phyloP scores from a whole-genome alignment of 2,113 vertebrate species.

The Grammomys surdaster region DNA sequence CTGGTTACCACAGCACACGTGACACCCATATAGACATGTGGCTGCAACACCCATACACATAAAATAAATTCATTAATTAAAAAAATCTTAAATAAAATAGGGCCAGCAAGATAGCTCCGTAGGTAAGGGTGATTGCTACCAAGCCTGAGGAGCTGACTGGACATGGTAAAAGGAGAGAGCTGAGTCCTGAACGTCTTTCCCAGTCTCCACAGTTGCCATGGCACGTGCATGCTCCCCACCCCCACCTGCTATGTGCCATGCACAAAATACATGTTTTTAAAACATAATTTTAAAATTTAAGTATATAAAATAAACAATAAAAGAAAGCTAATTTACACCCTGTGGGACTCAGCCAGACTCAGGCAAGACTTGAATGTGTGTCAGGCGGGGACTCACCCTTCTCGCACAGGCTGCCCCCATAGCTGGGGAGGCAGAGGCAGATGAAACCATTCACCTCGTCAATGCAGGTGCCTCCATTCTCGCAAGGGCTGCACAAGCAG shows the following conservation, averaged over 20 bases:
- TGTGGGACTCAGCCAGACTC: neutral
- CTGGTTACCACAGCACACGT: too few relatives aligned
- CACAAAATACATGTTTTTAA: neutral
- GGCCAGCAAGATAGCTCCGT: neutral
- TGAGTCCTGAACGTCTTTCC: neutral
- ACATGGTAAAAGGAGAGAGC: too few relatives aligned
- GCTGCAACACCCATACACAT: neutral
- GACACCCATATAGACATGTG: too few relatives aligned
- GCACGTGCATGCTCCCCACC: neutral
- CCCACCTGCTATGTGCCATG: neutral
- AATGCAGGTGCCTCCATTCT: slow-evolving; percentile 97
- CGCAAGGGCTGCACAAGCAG: slow-evolving; percentile 90
- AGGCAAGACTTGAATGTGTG: neutral
- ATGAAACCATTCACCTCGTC: slow-evolving; percentile 95
- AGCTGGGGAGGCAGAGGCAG: slow-evolving; percentile 97
- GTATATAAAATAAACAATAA: neutral
- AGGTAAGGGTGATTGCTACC: neutral
- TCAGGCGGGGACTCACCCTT: slow-evolving; percentile 88
- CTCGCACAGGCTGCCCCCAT: slow-evolving; percentile 94
- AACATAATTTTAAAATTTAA: neutral
- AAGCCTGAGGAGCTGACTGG: neutral
- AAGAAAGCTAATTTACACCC: neutral
- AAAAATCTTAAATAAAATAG: neutral
- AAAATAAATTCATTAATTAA: too few relatives aligned
- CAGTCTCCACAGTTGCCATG: neutral